Conservation (phyloP, 2,113 vertebrate genomes). For the Opisthocomus hoazin region DNA sequence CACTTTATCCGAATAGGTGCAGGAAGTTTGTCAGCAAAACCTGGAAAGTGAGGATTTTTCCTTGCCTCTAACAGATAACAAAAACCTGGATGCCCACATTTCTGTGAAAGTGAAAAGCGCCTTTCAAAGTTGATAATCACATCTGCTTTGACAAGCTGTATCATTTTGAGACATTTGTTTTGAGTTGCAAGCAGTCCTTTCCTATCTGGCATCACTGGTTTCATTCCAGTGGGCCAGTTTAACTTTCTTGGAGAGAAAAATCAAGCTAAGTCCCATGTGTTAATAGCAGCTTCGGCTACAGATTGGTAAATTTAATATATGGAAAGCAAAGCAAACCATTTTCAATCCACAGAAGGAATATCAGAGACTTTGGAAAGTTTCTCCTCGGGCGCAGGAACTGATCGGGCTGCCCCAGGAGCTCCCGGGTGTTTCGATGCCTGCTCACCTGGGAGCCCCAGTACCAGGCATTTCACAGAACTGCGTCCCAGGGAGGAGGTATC, state of each 20-base stretch:
- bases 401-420: background rate
- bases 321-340: background rate
- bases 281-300: background rate
- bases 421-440: background rate
- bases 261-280: background rate
- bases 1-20: background rate
- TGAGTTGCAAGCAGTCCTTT: background rate
- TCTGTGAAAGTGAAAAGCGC: background rate
- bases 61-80: background rate
- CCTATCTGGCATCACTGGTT: background rate
- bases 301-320: background rate
- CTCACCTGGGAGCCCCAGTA: background rate
- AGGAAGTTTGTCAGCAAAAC: conserved; percentile 12
- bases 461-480: background rate
- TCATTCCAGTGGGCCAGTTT: background rate
- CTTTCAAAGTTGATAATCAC: background rate
- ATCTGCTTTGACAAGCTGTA: background rate
- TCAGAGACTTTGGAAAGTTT: background rate
- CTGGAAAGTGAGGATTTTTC: background rate
- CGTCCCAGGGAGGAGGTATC: too few relatives aligned
- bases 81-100: background rate
- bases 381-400: background rate
- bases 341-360: background rate
- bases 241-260: background rate
- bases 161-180: background rate